Percentiles rank a stretch among this genome's conserved stretches.
Evolutionary conservation across 1,140 invertebrate genomes (phyloP).

Genomic region (Ceratina calcarata): DNA sequence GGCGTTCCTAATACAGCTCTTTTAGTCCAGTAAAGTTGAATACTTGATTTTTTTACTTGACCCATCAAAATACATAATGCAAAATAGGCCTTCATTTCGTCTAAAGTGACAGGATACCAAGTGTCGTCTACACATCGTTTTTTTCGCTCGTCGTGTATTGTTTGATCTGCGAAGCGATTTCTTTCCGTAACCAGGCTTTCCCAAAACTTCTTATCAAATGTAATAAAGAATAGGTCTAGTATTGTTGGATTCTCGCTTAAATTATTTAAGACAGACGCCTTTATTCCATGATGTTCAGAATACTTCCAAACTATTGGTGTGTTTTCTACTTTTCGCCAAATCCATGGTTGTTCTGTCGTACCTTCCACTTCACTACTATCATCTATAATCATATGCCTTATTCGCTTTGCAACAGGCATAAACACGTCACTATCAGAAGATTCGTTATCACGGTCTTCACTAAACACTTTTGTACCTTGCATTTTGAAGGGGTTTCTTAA

Average conservation of each 20-base stretch:
- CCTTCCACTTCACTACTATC: conserved; percentile 37
- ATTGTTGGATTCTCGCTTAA: too few relatives aligned
- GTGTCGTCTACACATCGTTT: conserved; percentile 42
- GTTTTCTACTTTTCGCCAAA: conserved; percentile 45
- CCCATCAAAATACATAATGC: conserved; percentile 42
- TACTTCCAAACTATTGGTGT: conserved; percentile 47
- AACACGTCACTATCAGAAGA: conserved; percentile 28
- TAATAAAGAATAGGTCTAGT: conserved; percentile 40
- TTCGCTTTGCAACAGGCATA: neutral
- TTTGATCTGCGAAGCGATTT: conserved; percentile 39
- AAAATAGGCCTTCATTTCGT: conserved; percentile 47
- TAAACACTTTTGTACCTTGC: conserved; percentile 23
- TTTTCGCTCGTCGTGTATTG: conserved; percentile 8
- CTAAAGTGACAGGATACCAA: conserved; percentile 32
- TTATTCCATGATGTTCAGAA: conserved; percentile 41
- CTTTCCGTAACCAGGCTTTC: conserved; percentile 32
- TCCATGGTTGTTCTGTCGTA: conserved; percentile 39
- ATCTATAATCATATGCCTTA: conserved; percentile 41
- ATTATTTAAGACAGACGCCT: too few relatives aligned
- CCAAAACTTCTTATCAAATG: conserved; percentile 36
- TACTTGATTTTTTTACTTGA: conserved; percentile 47
- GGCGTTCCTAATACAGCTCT: conserved; percentile 37
- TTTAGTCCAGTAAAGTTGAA: conserved; percentile 45
- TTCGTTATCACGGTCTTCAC: conserved; percentile 12
- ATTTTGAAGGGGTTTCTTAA: conserved; percentile 31